Evolutionary conservation across 1,140 invertebrate genomes (phyloP), one percentile per base, ranked within the genome.

Genomic region (Leucophenga varia): DNA sequence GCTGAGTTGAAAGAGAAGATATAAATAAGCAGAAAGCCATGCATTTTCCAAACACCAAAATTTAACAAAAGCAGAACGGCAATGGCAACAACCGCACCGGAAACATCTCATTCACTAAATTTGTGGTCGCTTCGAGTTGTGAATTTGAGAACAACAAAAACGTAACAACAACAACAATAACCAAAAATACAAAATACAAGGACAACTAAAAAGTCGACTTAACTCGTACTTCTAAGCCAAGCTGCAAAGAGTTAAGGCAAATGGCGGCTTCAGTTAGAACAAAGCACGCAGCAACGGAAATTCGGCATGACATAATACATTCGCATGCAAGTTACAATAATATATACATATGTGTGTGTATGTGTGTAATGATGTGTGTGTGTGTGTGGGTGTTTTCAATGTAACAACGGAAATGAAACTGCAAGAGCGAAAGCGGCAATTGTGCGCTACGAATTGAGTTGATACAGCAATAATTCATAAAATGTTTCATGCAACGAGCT

Each of bases 401-500:
- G 43, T 53, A n/a, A n/a, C 12, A 28, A 28, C 25, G 25, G 25
- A 28, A 28, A 7, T 28, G 25, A 7, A 28, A 28, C 6, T 28
- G 12, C 6, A 28, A 28, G 25, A 12, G 12, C 12, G 25, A 28
- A 28, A 6, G 8, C 14, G 5, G 25, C 6, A 28, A 28, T 28
- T 6, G 25, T 49, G 52, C 59, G 64, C 32, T 4, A 34, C 64
- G 64, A 68, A 59, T 68, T 67, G 64, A 68, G 64, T 68, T 67
- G 56, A 65, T 70, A 64, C 65, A 70, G 65, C 65, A 70, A 69
- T 69, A 69, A 69, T 70, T 69, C 61, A 69, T 69, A 69, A 70
- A 70, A 61, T 69, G 65, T 69, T 69, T 65, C 65, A 70, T 69
- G 65, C 65, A 69, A 65, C 65, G 54, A 69, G 59, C 44, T 30